A percentile compares a stretch with the other conserved stretches of the same genome.
These are phyloP conservation scores for Xiphophorus couchianus DNA, from an alignment of 2,113 vertebrate species.

Conservation along the genomic window DNA sequence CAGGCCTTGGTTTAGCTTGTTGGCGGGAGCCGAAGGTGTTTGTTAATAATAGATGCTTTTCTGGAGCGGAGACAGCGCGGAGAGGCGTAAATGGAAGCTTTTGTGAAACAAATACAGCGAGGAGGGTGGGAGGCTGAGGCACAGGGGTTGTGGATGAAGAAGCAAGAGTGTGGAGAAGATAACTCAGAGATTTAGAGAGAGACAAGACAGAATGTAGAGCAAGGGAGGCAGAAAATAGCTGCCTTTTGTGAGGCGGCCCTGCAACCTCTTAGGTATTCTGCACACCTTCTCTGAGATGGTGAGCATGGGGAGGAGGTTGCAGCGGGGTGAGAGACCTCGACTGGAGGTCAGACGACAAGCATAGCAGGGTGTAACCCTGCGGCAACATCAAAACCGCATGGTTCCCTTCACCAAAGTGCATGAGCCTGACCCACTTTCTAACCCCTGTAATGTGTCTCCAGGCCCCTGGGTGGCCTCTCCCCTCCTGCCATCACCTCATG, in stretches of 20 bases:
- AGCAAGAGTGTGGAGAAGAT: constrained; percentile 39
- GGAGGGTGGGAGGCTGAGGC: constrained; percentile 40
- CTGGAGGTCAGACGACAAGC: constrained; percentile 40
- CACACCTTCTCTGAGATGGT: constrained; percentile 46
- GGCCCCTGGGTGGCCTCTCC: constrained; percentile 13
- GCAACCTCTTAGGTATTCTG: constrained; percentile 57
- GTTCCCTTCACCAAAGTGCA: constrained; percentile 29
- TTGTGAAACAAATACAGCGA: constrained; percentile 63
- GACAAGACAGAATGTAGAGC: constrained; percentile 32
- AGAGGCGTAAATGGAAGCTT: constrained; percentile 53
- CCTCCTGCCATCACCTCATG: constrained; percentile 1
- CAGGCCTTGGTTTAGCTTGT: constrained; percentile 53
- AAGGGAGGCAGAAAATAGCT: constrained; percentile 58
- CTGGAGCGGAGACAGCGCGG: constrained; percentile 27
- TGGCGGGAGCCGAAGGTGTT: constrained; percentile 65
- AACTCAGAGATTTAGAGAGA: constrained; percentile 31
- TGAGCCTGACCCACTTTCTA: constrained; percentile 35
- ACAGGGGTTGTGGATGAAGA: constrained; percentile 39
- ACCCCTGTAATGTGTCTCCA: constrained; percentile 17
- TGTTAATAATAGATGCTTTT: constrained; percentile 78
- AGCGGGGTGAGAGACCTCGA: constrained; percentile 22
- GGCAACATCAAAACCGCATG: constrained; percentile 35
- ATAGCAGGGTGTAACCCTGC: constrained; percentile 24
- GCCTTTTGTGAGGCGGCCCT: constrained; percentile 56
- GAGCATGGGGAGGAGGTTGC: constrained; percentile 1